These are phyloP conservation scores for Cryptus armator DNA, from an alignment of 2,888 invertebrate species.

Conservation along the genomic window DNA sequence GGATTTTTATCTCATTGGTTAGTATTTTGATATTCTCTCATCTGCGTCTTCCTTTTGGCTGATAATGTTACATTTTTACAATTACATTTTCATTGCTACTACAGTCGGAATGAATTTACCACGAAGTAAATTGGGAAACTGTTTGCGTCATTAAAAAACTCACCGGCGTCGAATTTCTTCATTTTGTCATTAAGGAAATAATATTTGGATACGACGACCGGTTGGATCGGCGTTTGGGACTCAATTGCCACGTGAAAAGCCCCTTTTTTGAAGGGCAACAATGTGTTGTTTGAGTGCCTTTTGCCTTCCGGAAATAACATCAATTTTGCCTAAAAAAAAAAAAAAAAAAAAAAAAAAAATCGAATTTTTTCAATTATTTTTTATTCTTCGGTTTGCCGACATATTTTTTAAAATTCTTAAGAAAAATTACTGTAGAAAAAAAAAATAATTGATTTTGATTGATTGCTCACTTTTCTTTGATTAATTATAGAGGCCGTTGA, in stretches of 20 bases:
- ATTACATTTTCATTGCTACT: not conserved
- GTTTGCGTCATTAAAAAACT: slow-evolving; percentile 57
- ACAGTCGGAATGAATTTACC: not conserved
- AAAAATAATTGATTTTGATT: not conserved
- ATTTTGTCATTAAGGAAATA: slow-evolving; percentile 89
- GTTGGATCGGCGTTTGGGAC: slow-evolving; percentile 94
- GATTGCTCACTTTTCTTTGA: slow-evolving; percentile 87
- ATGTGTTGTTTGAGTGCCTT: slow-evolving; percentile 90
- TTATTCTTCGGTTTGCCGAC: not conserved
- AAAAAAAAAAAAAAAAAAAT: no score
- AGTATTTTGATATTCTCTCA: no score
- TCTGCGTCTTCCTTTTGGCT: no score
- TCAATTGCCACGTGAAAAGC: slow-evolving; percentile 97
- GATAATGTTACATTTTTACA: not conserved
- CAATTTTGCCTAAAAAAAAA: slow-evolving; percentile 89
- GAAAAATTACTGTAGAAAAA: no score
- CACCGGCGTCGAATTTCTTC: slow-evolving; percentile 90
- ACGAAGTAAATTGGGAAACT: no score
- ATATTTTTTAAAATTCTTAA: no score
- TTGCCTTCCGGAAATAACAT: slow-evolving; percentile 98
- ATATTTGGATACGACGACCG: slow-evolving; percentile 95
- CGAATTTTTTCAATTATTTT: not conserved
- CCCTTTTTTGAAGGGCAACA: slow-evolving; percentile 97
- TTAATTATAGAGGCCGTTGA: slow-evolving; percentile 90
- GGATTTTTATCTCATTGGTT: no score